These are phyloP conservation scores for Microctenopoma lineatum DNA, from an alignment of 2,797 vertebrate species.

Conservation along the genomic window DNA sequence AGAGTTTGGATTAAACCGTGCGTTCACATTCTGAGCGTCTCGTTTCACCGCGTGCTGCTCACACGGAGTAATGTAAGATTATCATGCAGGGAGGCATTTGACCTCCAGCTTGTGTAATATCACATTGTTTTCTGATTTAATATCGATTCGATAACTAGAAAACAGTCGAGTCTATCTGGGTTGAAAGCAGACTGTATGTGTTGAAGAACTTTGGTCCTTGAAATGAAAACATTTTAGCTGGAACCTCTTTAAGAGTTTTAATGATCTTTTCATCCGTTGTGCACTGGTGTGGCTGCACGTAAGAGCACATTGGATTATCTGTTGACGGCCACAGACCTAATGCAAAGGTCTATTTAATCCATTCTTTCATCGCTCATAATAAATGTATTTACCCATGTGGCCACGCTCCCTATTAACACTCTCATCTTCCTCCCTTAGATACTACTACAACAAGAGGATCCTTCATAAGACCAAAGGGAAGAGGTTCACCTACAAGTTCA, in stretches of 20 bases:
- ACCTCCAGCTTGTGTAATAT: background rate
- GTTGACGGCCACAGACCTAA: background rate
- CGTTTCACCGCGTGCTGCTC: slow-evolving; percentile 10
- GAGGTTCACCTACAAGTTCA: slow-evolving; percentile 96
- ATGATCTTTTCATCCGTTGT: background rate
- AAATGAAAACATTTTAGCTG: background rate
- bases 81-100: background rate
- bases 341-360: background rate
- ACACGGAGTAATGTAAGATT: background rate
- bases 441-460: slow-evolving; percentile 95
- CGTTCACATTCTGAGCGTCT: slow-evolving; percentile 23
- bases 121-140: background rate
- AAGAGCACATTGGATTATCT: slow-evolving; percentile 10
- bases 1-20: slow-evolving; percentile 8
- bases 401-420: background rate
- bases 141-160: background rate
- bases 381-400: background rate
- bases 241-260: background rate
- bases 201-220: background rate
- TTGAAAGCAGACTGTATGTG: background rate
- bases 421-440: slow-evolving; percentile 75
- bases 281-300: background rate
- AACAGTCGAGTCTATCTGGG: background rate
- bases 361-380: background rate
- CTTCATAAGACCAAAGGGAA: slow-evolving; percentile 96